Conservation (phyloP, 1,140 invertebrate species). For the Marisa cornuarietis region DNA sequence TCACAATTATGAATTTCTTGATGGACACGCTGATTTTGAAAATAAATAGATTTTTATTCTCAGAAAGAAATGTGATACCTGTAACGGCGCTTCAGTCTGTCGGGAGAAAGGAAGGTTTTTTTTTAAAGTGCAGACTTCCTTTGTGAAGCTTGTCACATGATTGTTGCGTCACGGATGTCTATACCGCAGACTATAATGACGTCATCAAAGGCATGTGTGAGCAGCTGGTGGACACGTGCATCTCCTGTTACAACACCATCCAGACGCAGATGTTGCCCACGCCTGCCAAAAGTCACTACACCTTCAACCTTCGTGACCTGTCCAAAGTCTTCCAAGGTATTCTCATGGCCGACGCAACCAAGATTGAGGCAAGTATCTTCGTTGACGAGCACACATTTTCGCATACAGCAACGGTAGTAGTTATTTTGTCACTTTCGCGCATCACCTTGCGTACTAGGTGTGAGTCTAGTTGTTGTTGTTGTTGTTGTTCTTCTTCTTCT, state of each 20-base stretch:
- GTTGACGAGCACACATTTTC: not conserved
- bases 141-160: no score
- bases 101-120: no score
- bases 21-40: no score
- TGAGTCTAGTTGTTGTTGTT: no score
- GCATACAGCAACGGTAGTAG: not conserved
- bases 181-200: not conserved
- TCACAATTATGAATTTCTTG: no score
- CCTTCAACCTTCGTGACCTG: constrained; percentile 67
- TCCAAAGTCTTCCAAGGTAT: constrained; percentile 68
- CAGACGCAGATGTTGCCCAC: constrained; percentile 66
- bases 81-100: no score
- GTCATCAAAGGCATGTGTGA: constrained; percentile 37
- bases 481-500: not conserved
- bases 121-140: no score
- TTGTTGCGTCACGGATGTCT: not conserved
- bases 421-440: not conserved
- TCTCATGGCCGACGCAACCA: constrained; percentile 60
- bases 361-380: constrained; percentile 46
- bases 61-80: no score
- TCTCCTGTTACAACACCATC: constrained; percentile 74
- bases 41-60: no score
- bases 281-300: constrained; percentile 67
- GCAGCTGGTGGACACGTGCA: constrained; percentile 71
- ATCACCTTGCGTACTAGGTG: not conserved